A percentile compares a stretch with the other conserved stretches of the same genome.
These are phyloP conservation scores for Seriola rivoliana DNA, from an alignment of 2,113 vertebrate genomes.

Conservation along the genomic window DNA sequence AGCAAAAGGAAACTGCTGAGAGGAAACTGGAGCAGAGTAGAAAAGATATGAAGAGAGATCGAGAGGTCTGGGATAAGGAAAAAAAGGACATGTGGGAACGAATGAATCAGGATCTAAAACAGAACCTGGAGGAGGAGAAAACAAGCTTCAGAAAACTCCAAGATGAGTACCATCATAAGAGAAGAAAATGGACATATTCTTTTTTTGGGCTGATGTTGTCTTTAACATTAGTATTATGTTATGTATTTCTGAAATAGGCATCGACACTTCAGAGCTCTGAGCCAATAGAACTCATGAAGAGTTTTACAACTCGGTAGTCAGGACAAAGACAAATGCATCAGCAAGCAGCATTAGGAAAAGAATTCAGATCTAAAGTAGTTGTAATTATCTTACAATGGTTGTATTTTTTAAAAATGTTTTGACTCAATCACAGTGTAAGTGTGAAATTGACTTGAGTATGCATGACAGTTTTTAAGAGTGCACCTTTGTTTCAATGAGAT, in stretches of 20 bases:
- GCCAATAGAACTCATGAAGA: too few relatives aligned
- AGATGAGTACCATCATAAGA: slow-evolving; percentile 12
- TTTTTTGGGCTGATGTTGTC: rapidly evolving
- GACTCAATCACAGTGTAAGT: too few relatives aligned
- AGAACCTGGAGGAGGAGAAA: slow-evolving; percentile 35
- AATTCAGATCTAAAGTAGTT: too few relatives aligned
- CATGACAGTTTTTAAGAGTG: too few relatives aligned
- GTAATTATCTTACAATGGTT: too few relatives aligned
- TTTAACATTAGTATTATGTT: background rate
- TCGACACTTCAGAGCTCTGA: background rate
- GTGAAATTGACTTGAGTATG: too few relatives aligned
- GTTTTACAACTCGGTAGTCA: too few relatives aligned
- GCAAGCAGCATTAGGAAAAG: too few relatives aligned
- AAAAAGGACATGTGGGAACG: slow-evolving; percentile 12
- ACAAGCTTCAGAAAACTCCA: background rate
- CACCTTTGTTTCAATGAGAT: too few relatives aligned
- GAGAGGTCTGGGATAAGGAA: background rate
- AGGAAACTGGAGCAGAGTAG: slow-evolving; percentile 21
- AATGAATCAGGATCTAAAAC: slow-evolving; percentile 14
- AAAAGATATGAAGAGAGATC: slow-evolving; percentile 25
- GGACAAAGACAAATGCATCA: too few relatives aligned
- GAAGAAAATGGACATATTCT: background rate
- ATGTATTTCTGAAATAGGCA: background rate
- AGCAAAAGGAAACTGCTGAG: background rate
- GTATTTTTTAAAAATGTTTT: too few relatives aligned